Evolutionary conservation across 2,888 invertebrate species (phyloP).

Genomic region (Latrodectus hesperus): DNA sequence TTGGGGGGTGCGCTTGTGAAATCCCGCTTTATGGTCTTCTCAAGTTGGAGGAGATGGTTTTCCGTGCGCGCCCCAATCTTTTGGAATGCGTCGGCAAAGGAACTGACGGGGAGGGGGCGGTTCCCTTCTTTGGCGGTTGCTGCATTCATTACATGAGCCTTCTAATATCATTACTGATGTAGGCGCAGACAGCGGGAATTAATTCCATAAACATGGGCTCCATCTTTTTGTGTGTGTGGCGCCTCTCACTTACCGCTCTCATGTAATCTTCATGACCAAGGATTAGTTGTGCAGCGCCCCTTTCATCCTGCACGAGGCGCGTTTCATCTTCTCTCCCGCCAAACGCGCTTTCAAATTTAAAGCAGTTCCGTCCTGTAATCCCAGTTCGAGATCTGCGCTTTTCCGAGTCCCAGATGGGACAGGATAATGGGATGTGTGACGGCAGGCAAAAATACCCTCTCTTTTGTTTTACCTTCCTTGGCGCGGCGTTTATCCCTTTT

Average conservation of each 20-base stretch:
- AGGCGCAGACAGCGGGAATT: conserved; percentile 63
- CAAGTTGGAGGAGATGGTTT: conserved; percentile 2
- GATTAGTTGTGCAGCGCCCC: conserved; percentile 64
- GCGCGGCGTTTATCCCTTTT: conserved; percentile 59
- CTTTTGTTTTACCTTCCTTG: not conserved
- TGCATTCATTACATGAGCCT: conserved; percentile 67
- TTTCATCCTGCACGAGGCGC: conserved; percentile 56
- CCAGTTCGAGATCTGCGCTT: conserved; percentile 51
- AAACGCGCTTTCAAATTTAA: conserved; percentile 67
- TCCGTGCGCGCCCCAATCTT: conserved; percentile 7
- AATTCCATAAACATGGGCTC: conserved; percentile 68
- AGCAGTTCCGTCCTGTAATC: conserved; percentile 66
- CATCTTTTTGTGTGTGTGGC: conserved; percentile 55
- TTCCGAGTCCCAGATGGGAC: conserved; percentile 64
- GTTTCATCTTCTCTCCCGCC: conserved; percentile 36
- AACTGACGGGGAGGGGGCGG: conserved; percentile 32
- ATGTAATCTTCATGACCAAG: conserved; percentile 70
- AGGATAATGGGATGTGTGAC: conserved; percentile 67
- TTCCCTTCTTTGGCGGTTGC: conserved; percentile 53
- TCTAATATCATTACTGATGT: conserved; percentile 67
- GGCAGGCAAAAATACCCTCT: conserved; percentile 9
- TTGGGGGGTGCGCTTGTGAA: not conserved
- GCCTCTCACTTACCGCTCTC: conserved; percentile 66
- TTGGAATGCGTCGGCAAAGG: not conserved
- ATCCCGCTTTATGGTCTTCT: not conserved